Percentiles rank a stretch among this genome's conserved stretches.
Conservation (phyloP, 1,140 invertebrate species). For the Popillia japonica region DNA sequence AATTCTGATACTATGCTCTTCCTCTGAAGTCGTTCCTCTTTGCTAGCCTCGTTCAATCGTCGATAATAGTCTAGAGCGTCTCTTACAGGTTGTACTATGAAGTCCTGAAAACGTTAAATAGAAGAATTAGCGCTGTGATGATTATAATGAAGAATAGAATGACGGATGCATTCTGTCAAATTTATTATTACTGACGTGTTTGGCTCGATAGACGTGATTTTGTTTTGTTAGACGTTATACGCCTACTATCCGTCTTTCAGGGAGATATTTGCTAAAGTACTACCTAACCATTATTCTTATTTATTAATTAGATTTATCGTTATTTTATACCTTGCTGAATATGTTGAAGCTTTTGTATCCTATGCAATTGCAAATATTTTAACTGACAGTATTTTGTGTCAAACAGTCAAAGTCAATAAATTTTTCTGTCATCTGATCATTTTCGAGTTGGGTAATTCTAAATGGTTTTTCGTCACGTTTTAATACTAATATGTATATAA, state of each 20-base stretch:
- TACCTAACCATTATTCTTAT: too few species aligned
- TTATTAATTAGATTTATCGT: too few species aligned
- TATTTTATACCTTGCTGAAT: too few species aligned
- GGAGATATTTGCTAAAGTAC: too few species aligned
- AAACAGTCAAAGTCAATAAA: too few species aligned
- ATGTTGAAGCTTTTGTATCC: too few species aligned
- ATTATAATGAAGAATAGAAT: not conserved
- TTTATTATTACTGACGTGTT: slow-evolving; percentile 24
- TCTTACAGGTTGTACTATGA: slow-evolving; percentile 65
- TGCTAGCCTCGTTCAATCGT: slow-evolving; percentile 71
- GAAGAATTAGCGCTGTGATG: not conserved
- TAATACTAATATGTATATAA: too few species aligned
- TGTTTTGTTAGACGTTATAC: not conserved
- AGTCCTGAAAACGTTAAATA: slow-evolving; percentile 55
- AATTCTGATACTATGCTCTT: slow-evolving; percentile 66
- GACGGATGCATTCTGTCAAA: slow-evolving; percentile 25
- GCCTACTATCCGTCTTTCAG: not conserved
- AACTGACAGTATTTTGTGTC: too few species aligned
- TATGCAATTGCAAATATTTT: too few species aligned
- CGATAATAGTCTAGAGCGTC: slow-evolving; percentile 70
- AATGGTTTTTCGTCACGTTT: too few species aligned
- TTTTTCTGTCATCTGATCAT: too few species aligned
- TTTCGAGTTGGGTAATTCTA: too few species aligned
- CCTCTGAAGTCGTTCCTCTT: slow-evolving; percentile 68
- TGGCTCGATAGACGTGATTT: not conserved